Conservation (phyloP, 2,797 vertebrate species). For the Leptoclinus maculatus region DNA sequence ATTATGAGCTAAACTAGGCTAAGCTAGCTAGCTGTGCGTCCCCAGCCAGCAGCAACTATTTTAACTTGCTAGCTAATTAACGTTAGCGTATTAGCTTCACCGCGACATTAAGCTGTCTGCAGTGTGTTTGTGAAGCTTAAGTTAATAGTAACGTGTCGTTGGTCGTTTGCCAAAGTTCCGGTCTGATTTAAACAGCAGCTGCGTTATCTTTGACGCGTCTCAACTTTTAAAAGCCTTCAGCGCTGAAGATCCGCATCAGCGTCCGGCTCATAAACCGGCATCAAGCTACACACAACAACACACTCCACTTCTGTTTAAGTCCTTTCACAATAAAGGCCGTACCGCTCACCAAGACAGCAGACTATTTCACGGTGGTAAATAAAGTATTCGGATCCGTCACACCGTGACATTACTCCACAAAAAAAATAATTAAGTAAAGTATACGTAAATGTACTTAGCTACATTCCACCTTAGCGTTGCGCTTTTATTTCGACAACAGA, state of each 20-base stretch:
- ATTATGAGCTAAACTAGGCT: background rate
- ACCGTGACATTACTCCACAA: too few relatives aligned
- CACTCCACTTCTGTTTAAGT: background rate
- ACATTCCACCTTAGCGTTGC: background rate
- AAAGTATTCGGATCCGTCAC: background rate
- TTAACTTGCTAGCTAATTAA: conserved; percentile 21
- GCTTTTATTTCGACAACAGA: conserved; percentile 29
- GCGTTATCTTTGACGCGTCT: conserved; percentile 18
- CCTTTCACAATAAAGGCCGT: conserved; percentile 14
- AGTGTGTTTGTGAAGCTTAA: background rate
- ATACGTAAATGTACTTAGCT: background rate
- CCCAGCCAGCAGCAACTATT: background rate
- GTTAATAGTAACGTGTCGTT: background rate
- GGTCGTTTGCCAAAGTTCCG: too few relatives aligned
- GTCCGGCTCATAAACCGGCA: conserved; percentile 61
- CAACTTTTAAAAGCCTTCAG: conserved; percentile 32
- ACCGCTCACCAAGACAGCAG: rapidly evolving
- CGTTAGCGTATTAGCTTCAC: background rate
- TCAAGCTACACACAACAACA: background rate
- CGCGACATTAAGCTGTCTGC: background rate
- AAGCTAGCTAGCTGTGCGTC: conserved; percentile 1
- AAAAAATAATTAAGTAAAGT: background rate
- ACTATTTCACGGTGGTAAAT: background rate
- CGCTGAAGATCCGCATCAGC: conserved; percentile 56
- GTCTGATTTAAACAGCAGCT: rapidly evolving